Base-by-base conservation (phyloP, 2,113 vertebrate genomes). In the Halcyon senegalensis region DNA sequence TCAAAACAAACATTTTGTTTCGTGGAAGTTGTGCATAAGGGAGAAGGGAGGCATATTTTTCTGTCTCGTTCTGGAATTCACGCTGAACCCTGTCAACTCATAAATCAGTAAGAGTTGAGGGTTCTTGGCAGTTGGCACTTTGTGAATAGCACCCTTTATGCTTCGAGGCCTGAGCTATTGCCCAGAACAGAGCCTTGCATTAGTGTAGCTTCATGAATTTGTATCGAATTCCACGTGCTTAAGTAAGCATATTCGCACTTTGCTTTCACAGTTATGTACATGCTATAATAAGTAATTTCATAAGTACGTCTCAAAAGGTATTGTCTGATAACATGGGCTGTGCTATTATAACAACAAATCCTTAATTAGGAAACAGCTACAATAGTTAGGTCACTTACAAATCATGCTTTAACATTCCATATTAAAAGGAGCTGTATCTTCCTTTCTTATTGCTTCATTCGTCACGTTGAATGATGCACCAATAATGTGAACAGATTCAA, bases 71-170 rank as follows among this genome's bases (percentile, higher is more conserved):
- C 41, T 89, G 58, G 69, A 89, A n/a, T 73, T 89, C 55, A 7
- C 59, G 66, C 92, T 92, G 89, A 58, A 83, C 69, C 84, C 76
- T 95, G 77, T 93, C 73, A 64, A 16, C 58, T 90, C 50, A 14
- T 75, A 82, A 81, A 84, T 46, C 53, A 46, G 80, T 41, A 37
- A 89, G 90, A 92, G 77, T 2, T 77, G 78, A 96, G 89, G 80
- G 83, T 69, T 89, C 44, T 44, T 87, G 77, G 84, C 89, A 84
- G 80, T 94, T 96, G 94, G 91, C 75, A 30, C 84, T 89, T 62
- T 51, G 28, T 96, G 87, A 96, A 94, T 93, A 85, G 94, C 55
- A 10, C 53, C 92, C 67, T 95, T 96, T 79, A 87, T 96, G 55
- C 70, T 62, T 27, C 15, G 46, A 63, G 90, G 41, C 80, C 69